A percentile compares a stretch with the other conserved stretches of the same genome.
Evolutionary conservation across 2,113 vertebrate species (phyloP).

Genomic region (Gymnogyps californianus): DNA sequence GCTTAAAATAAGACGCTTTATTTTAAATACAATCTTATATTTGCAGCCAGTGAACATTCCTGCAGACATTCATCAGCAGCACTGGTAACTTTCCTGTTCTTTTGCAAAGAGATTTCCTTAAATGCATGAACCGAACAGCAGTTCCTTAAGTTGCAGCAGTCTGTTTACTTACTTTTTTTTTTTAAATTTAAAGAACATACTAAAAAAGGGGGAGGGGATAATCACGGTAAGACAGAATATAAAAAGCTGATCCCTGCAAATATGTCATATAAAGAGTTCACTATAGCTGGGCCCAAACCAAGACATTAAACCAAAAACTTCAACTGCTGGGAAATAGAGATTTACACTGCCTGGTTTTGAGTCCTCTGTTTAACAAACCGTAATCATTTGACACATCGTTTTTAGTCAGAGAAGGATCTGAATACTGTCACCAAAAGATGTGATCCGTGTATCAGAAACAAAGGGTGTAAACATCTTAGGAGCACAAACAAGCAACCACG

Average conservation of each 20-base stretch:
- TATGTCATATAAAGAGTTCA: not conserved
- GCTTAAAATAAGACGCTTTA: not conserved
- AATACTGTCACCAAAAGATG: not conserved
- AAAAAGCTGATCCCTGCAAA: not conserved
- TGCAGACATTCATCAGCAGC: not conserved
- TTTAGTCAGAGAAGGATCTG: not conserved
- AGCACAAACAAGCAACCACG: not conserved
- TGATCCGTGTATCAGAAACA: not conserved
- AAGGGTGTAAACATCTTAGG: not conserved
- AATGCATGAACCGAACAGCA: not conserved
- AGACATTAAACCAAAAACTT: not conserved
- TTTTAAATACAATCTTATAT: not conserved
- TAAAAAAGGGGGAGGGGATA: not conserved
- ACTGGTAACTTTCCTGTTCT: not conserved
- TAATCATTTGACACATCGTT: not conserved
- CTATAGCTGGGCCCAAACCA: not conserved
- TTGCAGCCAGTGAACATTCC: not conserved
- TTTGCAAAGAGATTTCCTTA: not conserved
- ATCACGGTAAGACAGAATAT: not conserved
- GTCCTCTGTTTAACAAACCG: not conserved
- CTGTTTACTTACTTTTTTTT: not conserved
- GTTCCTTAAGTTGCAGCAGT: not conserved
- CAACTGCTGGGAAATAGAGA: not conserved
- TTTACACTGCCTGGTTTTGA: not conserved
- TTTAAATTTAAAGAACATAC: not conserved